phyloP scores from a whole-genome alignment of 2,888 invertebrate species.

The Deilephila elpenor region DNA sequence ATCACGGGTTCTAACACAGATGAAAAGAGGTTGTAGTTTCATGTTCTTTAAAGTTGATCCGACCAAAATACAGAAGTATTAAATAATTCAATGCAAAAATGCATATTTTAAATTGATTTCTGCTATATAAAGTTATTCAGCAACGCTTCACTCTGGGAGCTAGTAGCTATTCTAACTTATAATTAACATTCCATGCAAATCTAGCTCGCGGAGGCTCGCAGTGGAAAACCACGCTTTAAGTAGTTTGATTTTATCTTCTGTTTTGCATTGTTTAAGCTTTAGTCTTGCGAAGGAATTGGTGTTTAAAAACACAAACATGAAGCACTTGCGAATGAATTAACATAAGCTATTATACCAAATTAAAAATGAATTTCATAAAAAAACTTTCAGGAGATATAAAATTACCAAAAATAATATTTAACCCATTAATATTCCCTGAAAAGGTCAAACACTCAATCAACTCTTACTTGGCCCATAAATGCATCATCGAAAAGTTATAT shows the following conservation, averaged over 20 bases:
- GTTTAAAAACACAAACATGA: neutral
- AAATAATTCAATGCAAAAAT: neutral
- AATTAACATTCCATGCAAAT: constrained; percentile 27
- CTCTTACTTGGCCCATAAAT: too few species aligned
- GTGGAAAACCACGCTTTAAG: constrained; percentile 14
- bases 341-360: too few species aligned
- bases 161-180: constrained; percentile 8
- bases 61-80: too few species aligned
- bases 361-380: too few species aligned
- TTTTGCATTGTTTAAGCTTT: constrained; percentile 5
- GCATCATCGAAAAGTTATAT: neutral
- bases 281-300: neutral
- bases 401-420: too few species aligned
- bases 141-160: neutral
- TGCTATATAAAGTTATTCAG: constrained; percentile 14
- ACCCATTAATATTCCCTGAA: too few species aligned
- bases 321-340: too few species aligned
- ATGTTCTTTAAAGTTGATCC: too few species aligned
- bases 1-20: too few species aligned
- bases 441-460: neutral
- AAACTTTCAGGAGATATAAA: too few species aligned
- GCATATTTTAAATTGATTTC: neutral
- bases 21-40: too few species aligned
- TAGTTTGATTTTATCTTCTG: constrained; percentile 14
- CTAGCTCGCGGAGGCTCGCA: constrained; percentile 14